Evolutionary conservation across 2,888 invertebrate genomes (phyloP), one percentile per base, ranked within the genome.

Genomic region (Palloptera scutellata): DNA sequence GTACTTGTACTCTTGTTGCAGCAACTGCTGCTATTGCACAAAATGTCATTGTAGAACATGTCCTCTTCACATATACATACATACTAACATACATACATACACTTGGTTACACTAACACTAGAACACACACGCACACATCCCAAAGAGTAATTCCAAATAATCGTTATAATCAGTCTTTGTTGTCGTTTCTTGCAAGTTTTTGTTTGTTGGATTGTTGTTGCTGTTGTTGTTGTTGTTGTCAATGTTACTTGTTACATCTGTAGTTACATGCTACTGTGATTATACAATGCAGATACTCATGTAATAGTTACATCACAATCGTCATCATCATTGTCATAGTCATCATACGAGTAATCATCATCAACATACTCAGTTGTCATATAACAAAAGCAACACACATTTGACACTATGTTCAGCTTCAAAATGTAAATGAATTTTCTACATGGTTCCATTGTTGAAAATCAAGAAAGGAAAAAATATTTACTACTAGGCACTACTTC

Each of bases 121-220:
- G 13, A 2, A 48, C 15, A 15, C 15, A 53, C 53, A 53, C 53
- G 30, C 30, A 30, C 30, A 30, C 30, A 30, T 6, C 4, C 17
- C 17, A 53, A 53, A n/a, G 19, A 53, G 53, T 53, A 53, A 53
- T 53, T 53, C 19, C 1, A 53, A 53, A 53, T 53, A 53, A 53
- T 53, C 53, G 17, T 17, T 19, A 53, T 17, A 53, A 53, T 53
- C 53, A 15, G 53, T 53, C 19, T 48, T 48, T 48, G 51, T 48
- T 48, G 51, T 8, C 51, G 51, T 15, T 48, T 48, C 51, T n/a
- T 48, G 13, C 4, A n/a, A 13, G 15, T 48, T 13, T 30, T 30
- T 30, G 30, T 30, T 30, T 48, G 48, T 48, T 48, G 48, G n/a
- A n/a, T 30, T 30, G 30, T 6, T 30, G 30, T 15, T 48, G 2